A percentile compares a stretch with the other conserved stretches of the same genome.
Conservation (phyloP, 2,797 vertebrate species). For the Micropoecilia bifurca region DNA sequence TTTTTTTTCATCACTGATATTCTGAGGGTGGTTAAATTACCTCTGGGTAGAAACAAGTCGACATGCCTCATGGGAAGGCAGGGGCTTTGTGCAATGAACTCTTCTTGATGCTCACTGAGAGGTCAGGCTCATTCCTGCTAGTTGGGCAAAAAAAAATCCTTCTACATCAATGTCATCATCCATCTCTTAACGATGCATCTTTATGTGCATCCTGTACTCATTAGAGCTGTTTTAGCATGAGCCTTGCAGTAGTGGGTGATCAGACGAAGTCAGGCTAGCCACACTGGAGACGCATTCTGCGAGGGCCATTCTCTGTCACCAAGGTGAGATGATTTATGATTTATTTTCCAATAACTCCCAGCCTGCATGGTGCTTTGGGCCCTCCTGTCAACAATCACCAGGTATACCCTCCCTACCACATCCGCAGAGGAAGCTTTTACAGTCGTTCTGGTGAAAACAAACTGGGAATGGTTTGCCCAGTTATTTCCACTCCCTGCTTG, state of each 20-base stretch:
- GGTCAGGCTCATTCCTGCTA: slow-evolving; percentile 67
- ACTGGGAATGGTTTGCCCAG: slow-evolving; percentile 44
- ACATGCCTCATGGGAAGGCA: slow-evolving; percentile 50
- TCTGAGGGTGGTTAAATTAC: slow-evolving; percentile 67
- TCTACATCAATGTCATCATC: slow-evolving; percentile 47
- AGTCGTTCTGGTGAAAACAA: slow-evolving; percentile 37
- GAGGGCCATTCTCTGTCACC: slow-evolving; percentile 74
- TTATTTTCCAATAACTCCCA: slow-evolving; percentile 83
- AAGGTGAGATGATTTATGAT: slow-evolving; percentile 82
- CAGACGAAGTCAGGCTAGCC: slow-evolving; percentile 60
- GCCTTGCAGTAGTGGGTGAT: slow-evolving; percentile 55
- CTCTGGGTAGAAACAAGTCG: slow-evolving; percentile 60
- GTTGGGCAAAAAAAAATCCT: slow-evolving; percentile 47
- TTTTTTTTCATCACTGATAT: slow-evolving; percentile 27
- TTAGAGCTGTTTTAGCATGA: slow-evolving; percentile 75
- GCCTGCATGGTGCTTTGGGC: slow-evolving; percentile 68
- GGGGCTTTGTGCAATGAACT: slow-evolving; percentile 60
- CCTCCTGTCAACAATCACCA: slow-evolving; percentile 70
- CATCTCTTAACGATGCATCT: slow-evolving; percentile 68
- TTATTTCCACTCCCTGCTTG: slow-evolving; percentile 66
- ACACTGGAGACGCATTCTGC: slow-evolving; percentile 72
- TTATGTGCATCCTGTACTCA: slow-evolving; percentile 45
- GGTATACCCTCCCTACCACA: slow-evolving; percentile 50
- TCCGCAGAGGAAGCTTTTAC: slow-evolving; percentile 23
- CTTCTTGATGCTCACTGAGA: slow-evolving; percentile 51